Base-by-base conservation (phyloP, 2,797 vertebrate genomes). In the Delichon dasypus region DNA sequence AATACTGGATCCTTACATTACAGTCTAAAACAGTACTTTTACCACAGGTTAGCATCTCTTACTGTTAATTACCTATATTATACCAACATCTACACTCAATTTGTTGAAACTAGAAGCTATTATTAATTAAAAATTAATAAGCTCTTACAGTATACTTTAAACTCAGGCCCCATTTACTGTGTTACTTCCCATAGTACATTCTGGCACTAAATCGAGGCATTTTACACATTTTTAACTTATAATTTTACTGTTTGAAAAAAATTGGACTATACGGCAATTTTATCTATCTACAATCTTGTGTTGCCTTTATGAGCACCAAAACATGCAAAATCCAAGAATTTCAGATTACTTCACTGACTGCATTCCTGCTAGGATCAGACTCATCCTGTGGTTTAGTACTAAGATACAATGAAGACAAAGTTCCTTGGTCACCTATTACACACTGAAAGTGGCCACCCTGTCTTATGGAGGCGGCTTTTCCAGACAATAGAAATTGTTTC, bases 321-420 rank as follows among this genome's bases (percentile, higher is more conserved):
- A 42, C 26, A 29, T 1, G 9, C 12, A 62, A 73, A 64, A 70
- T 11, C 20, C 32, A 76, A 10, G 27, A 64, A 70, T 27, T 85
- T 51, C 20, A 16, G 22, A 36, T 8, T 8, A 54, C 34, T 94
- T 73, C 26, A 80, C 13, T 17, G 47, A 22, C 4, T 25, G 55
- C 26, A n/a, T 22, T 58, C 44, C 75, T 50, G 38, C 50, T 8
- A 54, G 68, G 23, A 53, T 8, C 29, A 77, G 34, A 54, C 8
- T 21, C 29, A 30, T 1, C 0, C 0, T 1, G 2, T 2, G 6
- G 9, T n/a, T 87, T 21, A 53, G 11, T n/a, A 42, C 0, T 1
- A 1, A 44, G 16, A 18, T 1, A 3, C 3, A 34, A 32, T 0
- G 1, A 23, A 76, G 42, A 47, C 5, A 13, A 9, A 11, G 10